Base-by-base conservation (phyloP, 2,888 invertebrate species). In the Xanthorhoe designata region DNA sequence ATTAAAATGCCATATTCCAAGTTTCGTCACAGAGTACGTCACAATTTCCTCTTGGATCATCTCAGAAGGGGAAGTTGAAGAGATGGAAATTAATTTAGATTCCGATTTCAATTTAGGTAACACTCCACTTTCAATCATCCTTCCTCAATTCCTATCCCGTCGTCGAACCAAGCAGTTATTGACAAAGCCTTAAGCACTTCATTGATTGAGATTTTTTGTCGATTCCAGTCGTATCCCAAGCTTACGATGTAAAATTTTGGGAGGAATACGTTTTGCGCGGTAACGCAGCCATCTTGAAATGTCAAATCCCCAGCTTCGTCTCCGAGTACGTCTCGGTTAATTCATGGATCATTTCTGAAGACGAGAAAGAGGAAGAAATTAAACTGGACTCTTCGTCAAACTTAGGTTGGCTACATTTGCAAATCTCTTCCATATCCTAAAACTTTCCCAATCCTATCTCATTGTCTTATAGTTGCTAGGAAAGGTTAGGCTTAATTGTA, bases 251-350 rank as follows among this genome's bases (percentile, higher is more conserved):
- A 77, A 98, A 98, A 92, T 97, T 98, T 84, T 97, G 97, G 97
- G 98, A 98, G 90, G 98, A 98, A 92, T 97, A 98, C 89, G 97
- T 98, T 75, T 95, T 98, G 84, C 96, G 97, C 83, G 98, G 98
- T 85, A 98, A 98, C 92, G 96, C 97, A 77, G 98, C 97, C 77
- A 96, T 98, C 86, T 94, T 98, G 86, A 98, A 98, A 95, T 98
- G 98, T 94, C 97, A 97, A 94, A 97, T 98, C 89, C 98, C 98
- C 81, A 97, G 97, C 94, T 98, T 97, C 94, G 97, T 98, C 79
- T 97, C 97, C 83, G 98, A 98, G 94, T 98, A 97, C 90, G 97
- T 98, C 75, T 94, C 95, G 82, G 97, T 98, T 75, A 95, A 95
- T 81, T 96, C 97, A 82, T 98, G 98, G 98, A 95, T 97, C 84